A percentile compares a stretch with the other conserved stretches of the same genome.
Conservation (phyloP, 1,140 invertebrate species). For the Asbolus verrucosus region DNA sequence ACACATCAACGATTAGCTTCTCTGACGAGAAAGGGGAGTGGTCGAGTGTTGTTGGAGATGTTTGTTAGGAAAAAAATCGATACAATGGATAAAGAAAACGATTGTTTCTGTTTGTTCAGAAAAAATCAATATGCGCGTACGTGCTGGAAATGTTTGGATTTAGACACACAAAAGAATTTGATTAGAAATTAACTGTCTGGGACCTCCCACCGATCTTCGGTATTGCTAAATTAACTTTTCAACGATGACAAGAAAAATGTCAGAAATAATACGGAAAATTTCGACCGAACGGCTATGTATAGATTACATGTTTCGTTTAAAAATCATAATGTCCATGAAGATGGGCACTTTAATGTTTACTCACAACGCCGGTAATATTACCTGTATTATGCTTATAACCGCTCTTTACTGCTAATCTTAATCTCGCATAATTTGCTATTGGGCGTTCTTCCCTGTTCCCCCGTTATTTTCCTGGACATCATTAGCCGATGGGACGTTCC, state of each 20-base stretch:
- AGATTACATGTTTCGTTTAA: conserved; percentile 14
- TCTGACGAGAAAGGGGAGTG: conserved; percentile 11
- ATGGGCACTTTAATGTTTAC: conserved; percentile 29
- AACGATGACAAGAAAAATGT: not conserved
- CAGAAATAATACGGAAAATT: too few species aligned
- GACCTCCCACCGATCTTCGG: conserved; percentile 11
- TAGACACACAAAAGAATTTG: conserved; percentile 16
- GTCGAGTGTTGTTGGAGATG: too few species aligned
- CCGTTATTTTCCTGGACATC: too few species aligned
- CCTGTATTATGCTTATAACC: not conserved
- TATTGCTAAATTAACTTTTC: conserved; percentile 29
- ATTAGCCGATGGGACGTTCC: conserved; percentile 26
- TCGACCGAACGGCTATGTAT: conserved; percentile 3
- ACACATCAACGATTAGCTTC: conserved; percentile 16
- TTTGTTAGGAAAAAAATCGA: conserved; percentile 6
- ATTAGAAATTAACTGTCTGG: conserved; percentile 13
- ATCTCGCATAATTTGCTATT: too few species aligned
- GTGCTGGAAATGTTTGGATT: too few species aligned
- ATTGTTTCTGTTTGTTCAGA: conserved; percentile 19
- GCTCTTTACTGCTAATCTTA: conserved; percentile 9
- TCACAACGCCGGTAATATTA: not conserved
- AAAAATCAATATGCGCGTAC: conserved; percentile 12
- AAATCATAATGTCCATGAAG: too few species aligned
- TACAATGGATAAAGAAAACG: conserved; percentile 1
- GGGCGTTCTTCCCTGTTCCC: too few species aligned